Evolutionary conservation across 2,888 invertebrate species (phyloP), one percentile per base, ranked within the genome.

Genomic region (Stegana nigrithorax): DNA sequence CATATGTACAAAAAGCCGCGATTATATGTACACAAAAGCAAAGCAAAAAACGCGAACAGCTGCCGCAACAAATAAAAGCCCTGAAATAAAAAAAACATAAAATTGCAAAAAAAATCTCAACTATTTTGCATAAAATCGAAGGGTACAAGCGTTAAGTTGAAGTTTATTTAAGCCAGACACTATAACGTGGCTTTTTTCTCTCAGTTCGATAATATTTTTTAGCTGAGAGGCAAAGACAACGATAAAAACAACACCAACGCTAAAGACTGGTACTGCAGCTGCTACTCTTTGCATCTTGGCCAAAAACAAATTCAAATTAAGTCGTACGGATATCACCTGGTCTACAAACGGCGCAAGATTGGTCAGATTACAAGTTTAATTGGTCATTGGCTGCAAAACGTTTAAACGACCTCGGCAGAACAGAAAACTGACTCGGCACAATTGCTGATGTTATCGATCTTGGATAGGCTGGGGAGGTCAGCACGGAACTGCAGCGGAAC

Each of bases 351-450:
- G n/a, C 53, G 36, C 32, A 27, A 51, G 23, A 27, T 23, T 36
- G 53, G 53, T 55, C 32, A 55, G 53, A 55, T 55, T 55, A 55
- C 53, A 55, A 55, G 27, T 55, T 55, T 55, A 55, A 55, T 55
- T 55, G 53, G 53, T 36, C 25, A 55, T 55, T 55, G 53, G 32
- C 27, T 21, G 21, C 8, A 23, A 47, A 39, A 14, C 39, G 10
- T 47, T 47, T 47, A 47, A 21, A 47, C 23, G 25, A 25, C 14
- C 25, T 47, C 14, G 39, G 14, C 39, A 39, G 17, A 39, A 12
- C 39, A 17, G 6, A 39, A n/a, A n/a, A n/a, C n/a, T n/a, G n/a
- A n/a, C n/a, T n/a, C n/a, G n/a, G n/a, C n/a, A n/a, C n/a, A n/a
- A n/a, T n/a, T n/a, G n/a, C n/a, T n/a, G n/a, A n/a, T n/a, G n/a